Percentiles rank a stretch among this genome's conserved stretches.
Conservation (phyloP, 1,140 invertebrate species). For the Semibalanus balanoides region DNA sequence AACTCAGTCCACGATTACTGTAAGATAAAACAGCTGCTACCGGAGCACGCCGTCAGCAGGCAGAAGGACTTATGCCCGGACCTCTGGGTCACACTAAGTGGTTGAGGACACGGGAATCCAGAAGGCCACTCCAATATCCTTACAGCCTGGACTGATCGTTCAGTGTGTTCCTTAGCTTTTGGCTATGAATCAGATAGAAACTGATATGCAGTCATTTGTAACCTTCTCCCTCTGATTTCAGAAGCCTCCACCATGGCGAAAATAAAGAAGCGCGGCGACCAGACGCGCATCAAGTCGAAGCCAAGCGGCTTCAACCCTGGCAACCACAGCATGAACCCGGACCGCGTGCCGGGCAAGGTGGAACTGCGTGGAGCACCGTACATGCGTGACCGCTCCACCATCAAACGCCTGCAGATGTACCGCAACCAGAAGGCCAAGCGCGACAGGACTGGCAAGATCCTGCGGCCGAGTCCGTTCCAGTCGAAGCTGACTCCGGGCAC, state of each 20-base stretch:
- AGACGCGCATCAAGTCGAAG: slow-evolving; percentile 7
- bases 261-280: neutral
- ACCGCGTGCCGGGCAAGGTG: slow-evolving; percentile 44
- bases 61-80: too few relatives aligned
- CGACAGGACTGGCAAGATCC: slow-evolving; percentile 78
- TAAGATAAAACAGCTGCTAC: too few relatives aligned
- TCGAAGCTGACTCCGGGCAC: slow-evolving; percentile 73
- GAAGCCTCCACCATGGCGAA: neutral
- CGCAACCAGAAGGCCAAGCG: slow-evolving; percentile 90
- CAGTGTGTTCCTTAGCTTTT: too few relatives aligned
- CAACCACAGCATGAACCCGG: slow-evolving; percentile 76
- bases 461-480: slow-evolving; percentile 89
- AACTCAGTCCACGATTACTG: too few relatives aligned
- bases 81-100: too few relatives aligned
- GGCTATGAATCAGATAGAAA: too few relatives aligned
- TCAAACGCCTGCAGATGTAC: slow-evolving; percentile 95
- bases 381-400: slow-evolving; percentile 77
- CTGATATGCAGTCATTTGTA: too few relatives aligned
- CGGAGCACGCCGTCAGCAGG: too few relatives aligned
- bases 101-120: too few relatives aligned
- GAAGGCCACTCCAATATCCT: too few relatives aligned
- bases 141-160: too few relatives aligned
- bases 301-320: slow-evolving; percentile 17
- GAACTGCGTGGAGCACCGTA: slow-evolving; percentile 70
- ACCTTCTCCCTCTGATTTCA: neutral